Evolutionary conservation across 2,113 vertebrate species (phyloP).

Genomic region (Capreolus pygargus): DNA sequence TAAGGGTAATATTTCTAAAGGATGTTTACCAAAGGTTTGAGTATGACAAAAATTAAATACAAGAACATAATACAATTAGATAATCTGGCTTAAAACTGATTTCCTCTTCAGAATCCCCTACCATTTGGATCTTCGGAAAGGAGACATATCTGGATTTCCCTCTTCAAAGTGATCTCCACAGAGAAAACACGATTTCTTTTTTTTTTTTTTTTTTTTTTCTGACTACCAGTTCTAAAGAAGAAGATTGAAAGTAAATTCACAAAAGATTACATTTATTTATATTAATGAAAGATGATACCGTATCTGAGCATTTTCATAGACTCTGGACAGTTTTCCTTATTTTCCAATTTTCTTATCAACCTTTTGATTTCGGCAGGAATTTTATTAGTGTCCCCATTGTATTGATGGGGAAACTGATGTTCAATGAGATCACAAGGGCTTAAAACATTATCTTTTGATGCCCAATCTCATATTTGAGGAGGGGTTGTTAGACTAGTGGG

Average conservation of each 20-base stretch:
- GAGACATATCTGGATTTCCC: not conserved
- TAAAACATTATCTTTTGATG: not conserved
- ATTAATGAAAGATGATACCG: not conserved
- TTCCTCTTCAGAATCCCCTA: constrained; percentile 8
- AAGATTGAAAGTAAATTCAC: not conserved
- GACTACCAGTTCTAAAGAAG: not conserved
- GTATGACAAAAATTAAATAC: not conserved
- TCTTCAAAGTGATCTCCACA: not conserved
- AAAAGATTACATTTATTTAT: not conserved
- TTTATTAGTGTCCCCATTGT: not conserved
- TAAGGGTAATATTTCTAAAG: not conserved
- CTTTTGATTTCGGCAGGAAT: not conserved
- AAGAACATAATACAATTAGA: not conserved
- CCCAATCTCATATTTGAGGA: not conserved
- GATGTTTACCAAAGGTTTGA: not conserved
- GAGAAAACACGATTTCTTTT: not conserved
- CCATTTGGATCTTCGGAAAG: not conserved
- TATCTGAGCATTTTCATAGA: not conserved
- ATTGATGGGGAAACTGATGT: not conserved
- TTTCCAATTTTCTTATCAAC: not conserved
- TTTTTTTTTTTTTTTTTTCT: not conserved
- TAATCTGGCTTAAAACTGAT: not conserved
- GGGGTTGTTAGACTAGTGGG: not conserved
- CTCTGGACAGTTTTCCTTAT: not conserved
- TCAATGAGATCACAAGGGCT: not conserved